Evolutionary conservation across 2,113 vertebrate genomes (phyloP), one percentile per base, ranked within the genome.

Genomic region (Scomber colias): DNA sequence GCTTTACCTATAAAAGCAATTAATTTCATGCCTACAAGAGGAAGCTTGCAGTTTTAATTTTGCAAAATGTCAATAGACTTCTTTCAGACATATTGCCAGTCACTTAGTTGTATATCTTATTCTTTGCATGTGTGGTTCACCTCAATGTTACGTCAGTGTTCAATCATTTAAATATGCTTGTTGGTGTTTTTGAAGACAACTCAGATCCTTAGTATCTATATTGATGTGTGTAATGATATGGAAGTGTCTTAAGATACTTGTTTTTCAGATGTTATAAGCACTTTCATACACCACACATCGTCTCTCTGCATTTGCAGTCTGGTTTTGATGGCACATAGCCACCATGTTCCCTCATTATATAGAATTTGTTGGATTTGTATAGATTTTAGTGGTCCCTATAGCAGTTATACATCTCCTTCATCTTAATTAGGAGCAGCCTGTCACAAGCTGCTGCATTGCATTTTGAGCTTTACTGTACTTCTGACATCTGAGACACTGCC

Each of bases 341-440:
- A 11, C 12, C 24, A 31, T 57, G 30, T 67, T 59, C 14, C 51
- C 70, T 79, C 50, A 15, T 80, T 81, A 77, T 15, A 31, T 51
- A 50, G 56, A 71, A 66, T 62, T 53, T 79, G 74, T 79, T 8
- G 67, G 63, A 50, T 46, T 66, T 65, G 0, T 57, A 46, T 62
- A 14, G 61, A 75, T 75, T 77, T 78, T 80, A 82, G 82, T 49
- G 67, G 73, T n/a, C 35, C 50, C 62, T 73, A 14, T 13, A 78
- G 77, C 53, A 71, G 66, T 70, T 19, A 2, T 16, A 8, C 53
- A n/a, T 45, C n/a, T 61, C 49, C 54, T 87, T 79, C 61, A 72
- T 87, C 82, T 83, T 87, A 85, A 88, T 91, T 79, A 81, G 77
- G 30, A 24, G 65, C 60, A 21, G 51, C 66, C 72, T 78, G 70